These are phyloP conservation scores for Ammodytes dubius DNA, from an alignment of 2,113 vertebrate genomes.

Conservation along the genomic window DNA sequence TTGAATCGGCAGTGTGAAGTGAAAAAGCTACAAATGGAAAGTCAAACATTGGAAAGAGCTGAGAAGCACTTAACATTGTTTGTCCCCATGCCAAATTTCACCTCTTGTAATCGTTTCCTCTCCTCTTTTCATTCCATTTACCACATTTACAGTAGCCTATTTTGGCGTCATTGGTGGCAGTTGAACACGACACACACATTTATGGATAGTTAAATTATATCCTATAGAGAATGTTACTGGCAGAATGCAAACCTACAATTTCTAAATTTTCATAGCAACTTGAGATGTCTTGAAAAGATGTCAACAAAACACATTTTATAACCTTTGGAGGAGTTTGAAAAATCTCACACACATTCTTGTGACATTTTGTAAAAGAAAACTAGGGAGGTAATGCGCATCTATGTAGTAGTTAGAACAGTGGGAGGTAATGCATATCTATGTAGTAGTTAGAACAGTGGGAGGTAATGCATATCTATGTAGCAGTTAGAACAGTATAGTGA, in stretches of 20 bases:
- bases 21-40: constrained; percentile 24
- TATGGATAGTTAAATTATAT: background rate
- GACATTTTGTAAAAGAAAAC: too few species aligned
- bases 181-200: background rate
- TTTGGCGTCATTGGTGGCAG: too few species aligned
- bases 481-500: too few species aligned
- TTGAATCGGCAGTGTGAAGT: constrained; percentile 11
- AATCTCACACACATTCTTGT: too few species aligned
- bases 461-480: too few species aligned
- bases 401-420: too few species aligned
- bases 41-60: constrained; percentile 10
- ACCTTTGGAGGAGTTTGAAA: background rate
- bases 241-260: background rate
- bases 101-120: constrained; percentile 8
- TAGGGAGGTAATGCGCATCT: too few species aligned
- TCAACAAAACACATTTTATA: background rate
- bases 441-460: too few species aligned
- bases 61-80: background rate
- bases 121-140: background rate
- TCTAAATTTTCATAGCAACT: background rate
- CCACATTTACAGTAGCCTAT: background rate
- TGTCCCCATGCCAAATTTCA: constrained; percentile 1
- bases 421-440: too few species aligned
- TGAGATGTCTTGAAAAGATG: background rate
- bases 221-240: background rate